phyloP scores from a whole-genome alignment of 2,113 vertebrate genomes.

The Thamnophis sirtalis region DNA sequence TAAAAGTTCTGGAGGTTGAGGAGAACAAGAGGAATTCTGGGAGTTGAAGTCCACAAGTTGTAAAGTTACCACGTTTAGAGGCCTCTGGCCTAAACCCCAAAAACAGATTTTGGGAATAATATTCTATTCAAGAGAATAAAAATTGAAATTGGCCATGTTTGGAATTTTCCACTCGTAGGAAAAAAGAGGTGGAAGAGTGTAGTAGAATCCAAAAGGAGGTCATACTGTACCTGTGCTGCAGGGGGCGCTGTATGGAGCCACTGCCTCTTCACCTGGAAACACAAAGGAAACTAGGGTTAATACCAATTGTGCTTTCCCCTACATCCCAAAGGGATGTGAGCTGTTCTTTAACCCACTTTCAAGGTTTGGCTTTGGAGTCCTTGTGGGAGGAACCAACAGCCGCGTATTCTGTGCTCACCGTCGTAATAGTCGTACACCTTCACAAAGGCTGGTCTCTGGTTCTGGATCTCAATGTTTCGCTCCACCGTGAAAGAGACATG shows the following conservation, averaged over 20 bases:
- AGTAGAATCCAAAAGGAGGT: neutral
- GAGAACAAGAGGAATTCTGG: neutral
- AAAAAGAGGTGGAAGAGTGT: neutral
- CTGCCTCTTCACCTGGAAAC: constrained; percentile 58
- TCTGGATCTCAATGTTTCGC: constrained; percentile 55
- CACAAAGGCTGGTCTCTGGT: constrained; percentile 69
- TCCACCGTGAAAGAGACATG: constrained; percentile 37
- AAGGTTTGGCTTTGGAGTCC: too few species aligned
- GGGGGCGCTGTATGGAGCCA: constrained; percentile 58
- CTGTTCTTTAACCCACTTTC: too few species aligned
- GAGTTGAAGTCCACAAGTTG: neutral
- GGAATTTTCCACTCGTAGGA: neutral
- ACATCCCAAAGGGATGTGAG: neutral
- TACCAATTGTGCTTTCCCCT: neutral
- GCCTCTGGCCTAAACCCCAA: neutral
- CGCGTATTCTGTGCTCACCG: constrained; percentile 41
- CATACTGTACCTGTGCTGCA: constrained; percentile 51
- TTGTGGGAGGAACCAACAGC: neutral
- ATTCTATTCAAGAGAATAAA: neutral
- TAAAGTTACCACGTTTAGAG: neutral
- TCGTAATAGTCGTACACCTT: constrained; percentile 76
- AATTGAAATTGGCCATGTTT: neutral
- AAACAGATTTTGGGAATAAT: neutral
- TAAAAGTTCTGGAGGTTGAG: neutral
- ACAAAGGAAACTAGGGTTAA: neutral